These are phyloP conservation scores for Ptychoptera albimana DNA, from an alignment of 2,888 invertebrate species.

Conservation along the genomic window DNA sequence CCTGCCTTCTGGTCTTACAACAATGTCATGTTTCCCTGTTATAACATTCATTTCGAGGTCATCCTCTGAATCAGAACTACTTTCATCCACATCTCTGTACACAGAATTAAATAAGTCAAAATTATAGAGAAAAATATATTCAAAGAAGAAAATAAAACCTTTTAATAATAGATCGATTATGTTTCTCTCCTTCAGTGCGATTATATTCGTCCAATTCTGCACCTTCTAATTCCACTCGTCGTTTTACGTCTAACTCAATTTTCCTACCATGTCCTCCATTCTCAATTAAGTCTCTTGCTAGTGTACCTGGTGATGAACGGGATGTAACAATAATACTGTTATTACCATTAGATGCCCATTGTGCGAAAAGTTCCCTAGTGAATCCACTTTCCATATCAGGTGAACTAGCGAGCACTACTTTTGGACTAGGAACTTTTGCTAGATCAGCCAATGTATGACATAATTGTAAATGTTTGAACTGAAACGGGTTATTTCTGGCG, in stretches of 20 bases:
- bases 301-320: conserved; percentile 64
- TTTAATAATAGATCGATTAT: conserved; percentile 24
- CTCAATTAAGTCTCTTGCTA: conserved; percentile 64
- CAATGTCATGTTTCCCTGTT: conserved; percentile 76
- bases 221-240: conserved; percentile 59
- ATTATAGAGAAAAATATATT: not conserved
- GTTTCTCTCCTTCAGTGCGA: conserved; percentile 43
- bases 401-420: conserved; percentile 88
- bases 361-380: conserved; percentile 82
- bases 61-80: conserved; percentile 65
- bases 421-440: conserved; percentile 71
- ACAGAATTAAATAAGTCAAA: conserved; percentile 18
- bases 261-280: conserved; percentile 52
- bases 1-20: conserved; percentile 57
- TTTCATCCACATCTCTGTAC: conserved; percentile 44
- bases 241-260: conserved; percentile 52
- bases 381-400: conserved; percentile 93
- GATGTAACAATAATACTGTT: conserved; percentile 92
- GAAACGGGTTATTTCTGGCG: conserved; percentile 87
- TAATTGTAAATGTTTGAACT: conserved; percentile 81
- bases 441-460: conserved; percentile 87
- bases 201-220: conserved; percentile 60
- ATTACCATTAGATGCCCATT: conserved; percentile 82
- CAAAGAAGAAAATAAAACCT: conserved; percentile 5
- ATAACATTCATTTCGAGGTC: conserved; percentile 75